These are phyloP conservation scores for Carpatolechia fugitivella DNA, from an alignment of 2,888 invertebrate genomes.

Conservation along the genomic window DNA sequence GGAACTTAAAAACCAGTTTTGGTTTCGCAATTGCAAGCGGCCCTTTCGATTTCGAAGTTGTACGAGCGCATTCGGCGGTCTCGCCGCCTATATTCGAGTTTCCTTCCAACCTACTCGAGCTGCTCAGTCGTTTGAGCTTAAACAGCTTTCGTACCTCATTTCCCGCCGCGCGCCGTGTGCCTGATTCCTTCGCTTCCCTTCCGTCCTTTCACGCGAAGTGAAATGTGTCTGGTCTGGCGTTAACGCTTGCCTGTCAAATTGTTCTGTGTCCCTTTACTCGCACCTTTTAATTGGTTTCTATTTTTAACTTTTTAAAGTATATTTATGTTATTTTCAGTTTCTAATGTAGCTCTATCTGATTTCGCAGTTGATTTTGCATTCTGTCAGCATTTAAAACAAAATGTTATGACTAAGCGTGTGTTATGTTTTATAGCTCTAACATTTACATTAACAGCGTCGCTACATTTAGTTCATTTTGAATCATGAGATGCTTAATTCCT, in stretches of 20 bases:
- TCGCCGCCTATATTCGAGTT: neutral
- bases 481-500: too few relatives aligned
- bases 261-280: neutral
- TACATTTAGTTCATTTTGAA: too few relatives aligned
- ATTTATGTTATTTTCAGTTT: neutral
- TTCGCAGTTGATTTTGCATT: too few relatives aligned
- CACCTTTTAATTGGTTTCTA: neutral
- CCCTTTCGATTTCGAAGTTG: neutral
- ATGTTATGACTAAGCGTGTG: too few relatives aligned
- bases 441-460: too few relatives aligned
- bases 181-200: neutral
- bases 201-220: conserved; percentile 4
- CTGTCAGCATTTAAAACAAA: too few relatives aligned
- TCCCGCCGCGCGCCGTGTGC: neutral
- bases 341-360: neutral
- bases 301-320: neutral
- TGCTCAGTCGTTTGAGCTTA: neutral
- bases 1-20: neutral
- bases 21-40: neutral
- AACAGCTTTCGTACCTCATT: conserved; percentile 7
- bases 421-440: too few relatives aligned
- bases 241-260: neutral
- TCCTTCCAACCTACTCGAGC: neutral
- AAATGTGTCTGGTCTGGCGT: conserved; percentile 4
- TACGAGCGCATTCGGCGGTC: neutral